A percentile compares a stretch with the other conserved stretches of the same genome.
Conservation (phyloP, 2,797 vertebrate species). For the Pantherophis vulpinus region DNA sequence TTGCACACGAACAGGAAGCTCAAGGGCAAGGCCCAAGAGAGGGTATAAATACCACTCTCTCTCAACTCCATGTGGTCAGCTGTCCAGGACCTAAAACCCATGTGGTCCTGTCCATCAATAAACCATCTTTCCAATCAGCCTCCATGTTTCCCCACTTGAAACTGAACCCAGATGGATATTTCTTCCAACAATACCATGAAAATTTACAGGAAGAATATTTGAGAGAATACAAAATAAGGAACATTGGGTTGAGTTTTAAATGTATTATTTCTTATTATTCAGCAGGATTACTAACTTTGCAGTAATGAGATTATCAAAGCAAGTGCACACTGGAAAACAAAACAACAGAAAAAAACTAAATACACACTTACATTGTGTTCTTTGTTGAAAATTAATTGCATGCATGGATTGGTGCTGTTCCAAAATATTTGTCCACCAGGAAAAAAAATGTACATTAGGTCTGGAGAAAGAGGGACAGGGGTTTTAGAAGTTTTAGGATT, state of each 20-base stretch:
- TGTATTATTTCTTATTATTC: slow-evolving; percentile 47
- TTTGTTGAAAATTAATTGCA: slow-evolving; percentile 26
- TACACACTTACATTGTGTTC: neutral
- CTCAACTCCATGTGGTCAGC: no score
- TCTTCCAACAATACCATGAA: slow-evolving; percentile 6
- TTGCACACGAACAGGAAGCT: no score
- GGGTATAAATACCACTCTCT: no score
- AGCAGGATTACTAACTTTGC: slow-evolving; percentile 53
- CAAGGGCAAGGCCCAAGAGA: no score
- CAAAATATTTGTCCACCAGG: slow-evolving; percentile 52
- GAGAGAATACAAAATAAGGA: slow-evolving; percentile 55
- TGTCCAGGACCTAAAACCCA: no score
- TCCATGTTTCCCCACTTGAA: no score
- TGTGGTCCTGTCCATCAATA: no score
- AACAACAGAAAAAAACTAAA: slow-evolving; percentile 3
- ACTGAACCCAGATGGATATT: no score
- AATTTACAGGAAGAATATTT: slow-evolving; percentile 36
- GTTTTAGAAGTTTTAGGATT: slow-evolving; percentile 36
- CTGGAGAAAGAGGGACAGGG: neutral
- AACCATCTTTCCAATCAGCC: no score
- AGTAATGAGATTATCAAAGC: slow-evolving; percentile 49
- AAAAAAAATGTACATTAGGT: slow-evolving; percentile 40
- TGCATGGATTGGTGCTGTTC: slow-evolving; percentile 5
- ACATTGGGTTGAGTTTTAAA: slow-evolving; percentile 23
- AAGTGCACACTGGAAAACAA: slow-evolving; percentile 10